Percentiles rank a stretch among this genome's conserved stretches.
Conservation (phyloP, 2,113 vertebrate genomes). For the Spermophilus dauricus region DNA sequence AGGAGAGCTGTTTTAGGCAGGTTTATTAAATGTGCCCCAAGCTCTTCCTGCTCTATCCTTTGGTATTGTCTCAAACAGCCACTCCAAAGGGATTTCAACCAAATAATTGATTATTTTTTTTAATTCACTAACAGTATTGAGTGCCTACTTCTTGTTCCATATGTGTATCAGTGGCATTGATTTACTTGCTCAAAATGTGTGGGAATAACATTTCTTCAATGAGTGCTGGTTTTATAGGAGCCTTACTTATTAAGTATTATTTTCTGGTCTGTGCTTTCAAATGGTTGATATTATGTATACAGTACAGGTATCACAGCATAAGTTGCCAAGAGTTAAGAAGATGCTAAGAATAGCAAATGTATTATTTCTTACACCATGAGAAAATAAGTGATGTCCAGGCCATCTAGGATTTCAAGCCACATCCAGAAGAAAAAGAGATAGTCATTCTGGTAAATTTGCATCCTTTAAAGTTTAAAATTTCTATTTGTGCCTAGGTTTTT, state of each 20-base stretch:
- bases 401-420: constrained; percentile 33
- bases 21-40: not conserved
- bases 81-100: not conserved
- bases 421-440: not conserved
- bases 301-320: not conserved
- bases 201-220: not conserved
- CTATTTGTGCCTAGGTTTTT: not conserved
- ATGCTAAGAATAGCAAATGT: not conserved
- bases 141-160: not conserved
- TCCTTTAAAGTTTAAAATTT: not conserved
- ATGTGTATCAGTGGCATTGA: not conserved
- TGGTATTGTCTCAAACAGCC: not conserved
- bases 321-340: not conserved
- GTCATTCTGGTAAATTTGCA: not conserved
- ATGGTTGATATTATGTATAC: not conserved
- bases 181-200: constrained; percentile 18
- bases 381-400: not conserved
- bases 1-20: constrained; percentile 39
- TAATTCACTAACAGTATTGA: not conserved
- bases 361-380: not conserved
- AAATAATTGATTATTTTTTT: constrained; percentile 36
- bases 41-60: not conserved
- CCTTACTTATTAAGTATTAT: not conserved
- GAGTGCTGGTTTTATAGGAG: not conserved
- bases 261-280: not conserved